Base-by-base conservation (phyloP, 2,888 invertebrate species). In the Synergus itoensis region DNA sequence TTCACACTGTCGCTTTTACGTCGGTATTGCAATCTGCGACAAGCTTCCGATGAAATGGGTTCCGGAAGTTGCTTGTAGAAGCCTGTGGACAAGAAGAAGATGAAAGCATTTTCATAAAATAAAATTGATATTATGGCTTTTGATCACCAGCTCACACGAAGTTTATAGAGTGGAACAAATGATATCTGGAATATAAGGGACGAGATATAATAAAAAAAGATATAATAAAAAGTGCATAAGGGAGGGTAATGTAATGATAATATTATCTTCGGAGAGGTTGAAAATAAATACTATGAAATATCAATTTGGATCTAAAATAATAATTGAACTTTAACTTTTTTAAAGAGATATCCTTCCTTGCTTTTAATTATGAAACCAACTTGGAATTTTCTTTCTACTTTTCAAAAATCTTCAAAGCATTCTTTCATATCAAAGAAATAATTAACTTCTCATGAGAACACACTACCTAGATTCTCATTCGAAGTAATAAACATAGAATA, bases 21-120 rank as follows among this genome's bases (percentile, higher is more conserved):
- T 80, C 94, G 92, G 89, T 94, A 94, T 88, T 94, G 94, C 84
- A 94, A 92, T 84, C 94, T 92, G 78, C 93, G 92, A 87, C 93
- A 94, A 83, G 94, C 93, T 86, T 94, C 94, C 79, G 93, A 93
- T 81, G 94, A 94, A 81, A 94, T 91, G 43, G 94, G 94, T 87
- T 94, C 94, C 77, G 94, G 94, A 84, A 94, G 93, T 89, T 94
- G 93, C 90, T 94, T 95, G 91, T 94, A 94, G 91, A 94, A 95
- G 88, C 94, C 95, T 94, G 92, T 60, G 85, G 82, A 84, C 69
- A 80, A 78, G 84, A 77, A 80, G 67, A 48, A 79, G 73, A 73
- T 53, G n/a, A 53, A 73, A 73, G 36, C n/a, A 73, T 73, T 73
- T 73, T 40, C 36, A 73, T 73, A 57, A 73, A 36, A 36, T 73